These are phyloP conservation scores for Lepidurus couesii DNA, from an alignment of 1,140 invertebrate genomes.

Conservation along the genomic window DNA sequence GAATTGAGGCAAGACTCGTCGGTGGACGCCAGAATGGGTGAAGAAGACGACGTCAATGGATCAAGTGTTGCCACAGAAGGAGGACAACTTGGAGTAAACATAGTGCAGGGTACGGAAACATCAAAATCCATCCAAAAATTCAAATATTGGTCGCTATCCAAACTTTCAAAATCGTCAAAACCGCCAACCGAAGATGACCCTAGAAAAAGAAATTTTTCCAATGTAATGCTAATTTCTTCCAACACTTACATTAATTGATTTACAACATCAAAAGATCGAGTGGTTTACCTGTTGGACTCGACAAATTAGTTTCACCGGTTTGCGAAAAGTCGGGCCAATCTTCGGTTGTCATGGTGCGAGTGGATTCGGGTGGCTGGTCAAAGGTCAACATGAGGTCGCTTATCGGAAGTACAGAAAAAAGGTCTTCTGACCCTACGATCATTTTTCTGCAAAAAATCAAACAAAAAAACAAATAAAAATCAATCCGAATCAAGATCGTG, in stretches of 20 bases:
- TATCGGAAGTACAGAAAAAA: neutral
- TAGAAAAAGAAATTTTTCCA: neutral
- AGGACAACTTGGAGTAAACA: neutral
- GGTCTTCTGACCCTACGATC: conserved; percentile 10
- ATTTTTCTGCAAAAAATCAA: neutral
- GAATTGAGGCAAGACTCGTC: neutral
- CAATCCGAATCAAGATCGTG: too few species aligned
- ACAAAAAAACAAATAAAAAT: neutral
- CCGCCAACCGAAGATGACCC: conserved; percentile 20
- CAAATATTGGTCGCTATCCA: conserved; percentile 13
- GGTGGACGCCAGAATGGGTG: conserved; percentile 6
- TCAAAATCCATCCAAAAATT: conserved; percentile 22
- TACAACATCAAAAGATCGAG: neutral
- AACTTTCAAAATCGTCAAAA: conserved; percentile 16
- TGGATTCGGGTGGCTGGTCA: conserved; percentile 2
- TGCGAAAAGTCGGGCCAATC: conserved; percentile 5
- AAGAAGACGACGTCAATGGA: conserved; percentile 4
- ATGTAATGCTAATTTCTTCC: too few species aligned
- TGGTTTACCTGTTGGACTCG: conserved; percentile 1
- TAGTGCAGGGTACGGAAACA: neutral
- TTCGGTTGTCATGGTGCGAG: conserved; percentile 1
- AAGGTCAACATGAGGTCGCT: conserved; percentile 17
- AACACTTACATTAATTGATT: too few species aligned
- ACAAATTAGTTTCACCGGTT: conserved; percentile 18
- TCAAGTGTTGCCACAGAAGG: conserved; percentile 2